Percentiles rank a stretch among this genome's conserved stretches.
These are phyloP conservation scores for Pseudochirops corinnae DNA, from an alignment of 2,797 vertebrate genomes.

Conservation along the genomic window DNA sequence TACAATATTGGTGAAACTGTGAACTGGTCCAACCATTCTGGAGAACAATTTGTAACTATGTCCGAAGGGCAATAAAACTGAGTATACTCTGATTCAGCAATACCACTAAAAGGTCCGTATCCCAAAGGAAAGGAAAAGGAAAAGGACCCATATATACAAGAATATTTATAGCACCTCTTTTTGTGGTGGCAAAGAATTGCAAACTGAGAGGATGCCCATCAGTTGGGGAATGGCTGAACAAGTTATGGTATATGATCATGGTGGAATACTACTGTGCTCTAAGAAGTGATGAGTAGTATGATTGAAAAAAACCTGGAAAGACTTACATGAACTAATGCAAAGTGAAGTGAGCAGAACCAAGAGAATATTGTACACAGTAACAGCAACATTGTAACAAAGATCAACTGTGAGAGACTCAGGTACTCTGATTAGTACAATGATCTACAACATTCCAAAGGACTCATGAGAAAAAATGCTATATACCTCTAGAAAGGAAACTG, in stretches of 20 bases:
- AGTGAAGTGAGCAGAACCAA: neutral
- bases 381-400: neutral
- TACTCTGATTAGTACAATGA: neutral
- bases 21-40: neutral
- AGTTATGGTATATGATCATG: neutral
- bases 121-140: neutral
- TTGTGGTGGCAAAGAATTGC: neutral
- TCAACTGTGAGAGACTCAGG: neutral
- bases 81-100: neutral
- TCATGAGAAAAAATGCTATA: neutral
- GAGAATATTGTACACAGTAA: neutral
- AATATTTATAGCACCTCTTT: neutral
- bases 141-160: neutral
- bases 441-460: neutral
- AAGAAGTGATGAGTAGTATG: neutral
- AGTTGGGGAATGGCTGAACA: neutral
- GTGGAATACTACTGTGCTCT: neutral
- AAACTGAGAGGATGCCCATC: neutral
- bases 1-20: neutral
- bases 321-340: neutral
- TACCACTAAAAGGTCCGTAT: neutral
- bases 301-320: neutral
- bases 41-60: neutral
- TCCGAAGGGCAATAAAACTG: neutral
- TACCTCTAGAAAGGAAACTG: neutral